phyloP scores from a whole-genome alignment of 2,797 vertebrate genomes.

The Atherinosoma microstoma region DNA sequence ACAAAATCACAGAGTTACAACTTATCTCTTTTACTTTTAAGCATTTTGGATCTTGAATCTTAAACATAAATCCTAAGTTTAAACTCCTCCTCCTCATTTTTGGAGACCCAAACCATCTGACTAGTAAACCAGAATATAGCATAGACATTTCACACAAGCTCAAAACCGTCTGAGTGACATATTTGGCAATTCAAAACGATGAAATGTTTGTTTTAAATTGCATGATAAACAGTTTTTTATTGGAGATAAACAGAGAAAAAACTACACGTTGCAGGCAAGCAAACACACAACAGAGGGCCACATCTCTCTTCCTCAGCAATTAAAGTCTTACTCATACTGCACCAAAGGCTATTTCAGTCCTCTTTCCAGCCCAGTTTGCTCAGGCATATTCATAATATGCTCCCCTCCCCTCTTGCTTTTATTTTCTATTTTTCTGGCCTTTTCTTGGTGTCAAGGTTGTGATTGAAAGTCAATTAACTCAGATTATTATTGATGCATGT shows the following conservation, averaged over 20 bases:
- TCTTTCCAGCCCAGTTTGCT: slow-evolving; percentile 61
- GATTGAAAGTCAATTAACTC: slow-evolving; percentile 47
- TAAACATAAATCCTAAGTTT: no score
- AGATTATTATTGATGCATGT: slow-evolving; percentile 43
- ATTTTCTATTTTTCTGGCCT: background rate
- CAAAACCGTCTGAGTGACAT: slow-evolving; percentile 48
- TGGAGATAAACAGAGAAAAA: slow-evolving; percentile 46
- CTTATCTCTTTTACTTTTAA: background rate
- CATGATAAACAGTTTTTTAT: slow-evolving; percentile 53
- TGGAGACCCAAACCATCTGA: background rate
- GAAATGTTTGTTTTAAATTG: slow-evolving; percentile 35
- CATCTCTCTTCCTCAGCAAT: slow-evolving; percentile 78
- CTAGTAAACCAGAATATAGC: background rate
- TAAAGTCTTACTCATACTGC: slow-evolving; percentile 82
- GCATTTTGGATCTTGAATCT: background rate
- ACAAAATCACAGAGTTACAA: no score
- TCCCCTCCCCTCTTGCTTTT: slow-evolving; percentile 33
- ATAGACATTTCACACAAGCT: slow-evolving; percentile 4
- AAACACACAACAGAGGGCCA: slow-evolving; percentile 60
- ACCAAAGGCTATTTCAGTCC: slow-evolving; percentile 77
- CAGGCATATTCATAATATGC: slow-evolving; percentile 43
- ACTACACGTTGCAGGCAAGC: slow-evolving; percentile 22
- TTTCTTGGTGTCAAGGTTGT: slow-evolving; percentile 35
- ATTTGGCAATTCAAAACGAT: slow-evolving; percentile 44
- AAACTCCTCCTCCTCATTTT: no score